A percentile compares a stretch with the other conserved stretches of the same genome.
These are phyloP conservation scores for Polydrusus tereticollis DNA, from an alignment of 2,888 invertebrate genomes.

Conservation along the genomic window DNA sequence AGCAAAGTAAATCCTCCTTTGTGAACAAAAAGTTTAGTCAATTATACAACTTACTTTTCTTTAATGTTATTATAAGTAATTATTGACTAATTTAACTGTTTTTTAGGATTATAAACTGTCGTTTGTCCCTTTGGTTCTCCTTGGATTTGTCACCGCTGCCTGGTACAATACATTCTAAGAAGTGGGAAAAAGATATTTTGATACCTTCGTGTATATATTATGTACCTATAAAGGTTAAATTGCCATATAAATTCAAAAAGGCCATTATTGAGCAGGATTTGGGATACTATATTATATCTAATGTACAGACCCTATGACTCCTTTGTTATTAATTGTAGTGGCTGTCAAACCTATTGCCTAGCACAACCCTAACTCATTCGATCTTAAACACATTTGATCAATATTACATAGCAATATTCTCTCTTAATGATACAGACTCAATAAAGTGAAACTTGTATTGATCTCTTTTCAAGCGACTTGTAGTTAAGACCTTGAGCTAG, in stretches of 20 bases:
- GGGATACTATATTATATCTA: slow-evolving; percentile 64
- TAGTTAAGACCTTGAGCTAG: not conserved
- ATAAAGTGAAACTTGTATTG: not conserved
- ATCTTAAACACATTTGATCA: slow-evolving; percentile 15
- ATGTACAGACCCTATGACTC: slow-evolving; percentile 65
- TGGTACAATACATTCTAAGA: too few species aligned
- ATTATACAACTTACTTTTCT: too few species aligned
- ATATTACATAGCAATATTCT: slow-evolving; percentile 8
- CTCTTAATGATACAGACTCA: not conserved
- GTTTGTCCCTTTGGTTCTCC: too few species aligned
- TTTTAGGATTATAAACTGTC: too few species aligned
- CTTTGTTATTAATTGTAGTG: slow-evolving; percentile 65
- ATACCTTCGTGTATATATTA: slow-evolving; percentile 14
- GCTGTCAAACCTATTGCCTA: slow-evolving; percentile 54
- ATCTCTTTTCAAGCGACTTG: not conserved
- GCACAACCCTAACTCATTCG: slow-evolving; percentile 7
- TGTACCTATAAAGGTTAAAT: slow-evolving; percentile 59
- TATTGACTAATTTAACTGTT: too few species aligned
- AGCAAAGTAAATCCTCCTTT: too few species aligned
- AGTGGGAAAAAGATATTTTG: too few species aligned
- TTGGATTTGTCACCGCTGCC: too few species aligned
- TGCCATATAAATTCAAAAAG: slow-evolving; percentile 65
- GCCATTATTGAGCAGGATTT: slow-evolving; percentile 63
- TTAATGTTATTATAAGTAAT: too few species aligned
- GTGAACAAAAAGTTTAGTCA: too few species aligned